Evolutionary conservation across 2,113 vertebrate genomes (phyloP).

Genomic region (Grantiella picta): DNA sequence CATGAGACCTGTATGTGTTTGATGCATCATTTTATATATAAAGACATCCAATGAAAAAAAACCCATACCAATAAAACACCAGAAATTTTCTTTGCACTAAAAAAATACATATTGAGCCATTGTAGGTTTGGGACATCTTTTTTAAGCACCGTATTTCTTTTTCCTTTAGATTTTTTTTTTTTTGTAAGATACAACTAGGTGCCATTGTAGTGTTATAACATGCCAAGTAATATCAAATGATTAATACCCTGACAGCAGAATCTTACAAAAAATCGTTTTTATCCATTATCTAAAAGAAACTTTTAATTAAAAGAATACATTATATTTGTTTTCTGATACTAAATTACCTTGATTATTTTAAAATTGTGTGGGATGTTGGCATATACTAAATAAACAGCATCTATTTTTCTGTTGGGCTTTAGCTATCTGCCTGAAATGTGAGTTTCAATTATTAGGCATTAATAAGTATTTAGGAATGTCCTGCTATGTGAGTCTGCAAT

Average conservation of each 20-base stretch:
- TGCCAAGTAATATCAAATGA: slow-evolving; percentile 4
- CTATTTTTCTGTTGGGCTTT: slow-evolving; percentile 8
- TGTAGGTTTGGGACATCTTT: neutral
- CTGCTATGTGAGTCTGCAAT: neutral
- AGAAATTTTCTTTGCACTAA: neutral
- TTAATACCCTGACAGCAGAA: neutral
- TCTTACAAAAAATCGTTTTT: neutral
- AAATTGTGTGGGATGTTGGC: neutral
- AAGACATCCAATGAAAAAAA: neutral
- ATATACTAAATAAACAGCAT: neutral
- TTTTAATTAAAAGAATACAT: slow-evolving; percentile 48
- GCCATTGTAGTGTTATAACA: neutral
- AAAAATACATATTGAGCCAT: neutral
- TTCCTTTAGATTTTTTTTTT: neutral
- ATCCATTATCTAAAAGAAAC: slow-evolving; percentile 28
- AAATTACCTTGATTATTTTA: neutral
- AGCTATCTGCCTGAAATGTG: neutral
- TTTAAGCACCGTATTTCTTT: neutral
- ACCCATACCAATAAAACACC: neutral
- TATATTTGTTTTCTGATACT: slow-evolving; percentile 31
- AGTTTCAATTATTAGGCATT: neutral
- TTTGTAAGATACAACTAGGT: neutral
- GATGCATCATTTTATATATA: neutral
- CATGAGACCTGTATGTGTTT: neutral
- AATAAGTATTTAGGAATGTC: neutral